These are phyloP conservation scores for Acridotheres tristis DNA, from an alignment of 2,797 vertebrate genomes.

Conservation along the genomic window DNA sequence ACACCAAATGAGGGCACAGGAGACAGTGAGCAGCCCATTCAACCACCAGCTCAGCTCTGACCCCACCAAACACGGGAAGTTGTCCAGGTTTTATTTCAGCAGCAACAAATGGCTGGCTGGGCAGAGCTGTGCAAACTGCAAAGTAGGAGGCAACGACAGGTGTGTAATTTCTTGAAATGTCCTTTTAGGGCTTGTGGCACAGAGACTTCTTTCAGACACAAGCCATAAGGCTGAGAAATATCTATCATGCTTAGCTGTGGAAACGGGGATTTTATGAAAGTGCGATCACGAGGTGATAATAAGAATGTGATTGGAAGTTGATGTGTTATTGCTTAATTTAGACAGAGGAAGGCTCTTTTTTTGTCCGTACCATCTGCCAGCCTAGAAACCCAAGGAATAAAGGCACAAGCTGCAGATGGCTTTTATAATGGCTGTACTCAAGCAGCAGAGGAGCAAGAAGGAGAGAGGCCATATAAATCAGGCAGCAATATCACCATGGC, in stretches of 20 bases:
- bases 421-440: conserved; percentile 22
- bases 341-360: conserved; percentile 43
- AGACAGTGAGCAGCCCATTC: accelerated
- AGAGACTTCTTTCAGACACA: conserved; percentile 20
- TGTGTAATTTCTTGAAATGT: conserved; percentile 21
- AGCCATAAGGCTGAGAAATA: conserved; percentile 36
- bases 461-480: conserved; percentile 23
- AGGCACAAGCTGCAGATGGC: conserved; percentile 52
- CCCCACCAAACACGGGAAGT: accelerated
- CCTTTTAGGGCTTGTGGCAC: neutral
- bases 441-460: conserved; percentile 18
- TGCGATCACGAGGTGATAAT: neutral
- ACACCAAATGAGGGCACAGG: neutral
- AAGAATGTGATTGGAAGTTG: conserved; percentile 37
- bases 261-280: conserved; percentile 8
- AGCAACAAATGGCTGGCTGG: conserved; percentile 28
- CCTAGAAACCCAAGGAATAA: conserved; percentile 62
- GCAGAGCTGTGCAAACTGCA: neutral
- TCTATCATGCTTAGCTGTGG: conserved; percentile 16
- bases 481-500: conserved; percentile 4
- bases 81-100: neutral
- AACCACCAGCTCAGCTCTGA: neutral
- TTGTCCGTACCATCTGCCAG: conserved; percentile 58
- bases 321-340: conserved; percentile 32
- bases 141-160: conserved; percentile 1